These are phyloP conservation scores for Polyergus mexicanus DNA, from an alignment of 1,140 invertebrate genomes.

Conservation along the genomic window DNA sequence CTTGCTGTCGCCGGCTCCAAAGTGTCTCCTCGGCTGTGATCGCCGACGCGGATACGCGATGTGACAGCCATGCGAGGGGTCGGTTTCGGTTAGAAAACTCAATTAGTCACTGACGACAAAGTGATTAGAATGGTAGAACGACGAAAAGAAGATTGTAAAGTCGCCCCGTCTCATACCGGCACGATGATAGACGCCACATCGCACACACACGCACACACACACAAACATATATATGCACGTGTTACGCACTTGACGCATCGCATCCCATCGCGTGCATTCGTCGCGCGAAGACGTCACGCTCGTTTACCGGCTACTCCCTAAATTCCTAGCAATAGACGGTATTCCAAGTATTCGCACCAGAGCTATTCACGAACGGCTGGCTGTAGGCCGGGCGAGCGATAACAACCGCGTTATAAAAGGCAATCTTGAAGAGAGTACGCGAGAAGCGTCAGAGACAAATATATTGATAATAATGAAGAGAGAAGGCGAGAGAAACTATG, in stretches of 20 bases:
- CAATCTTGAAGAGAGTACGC: neutral
- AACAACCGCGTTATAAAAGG: neutral
- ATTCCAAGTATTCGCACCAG: neutral
- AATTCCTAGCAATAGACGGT: neutral
- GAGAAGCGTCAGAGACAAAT: constrained; percentile 16
- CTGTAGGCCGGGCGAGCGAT: constrained; percentile 31
- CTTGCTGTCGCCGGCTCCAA: neutral
- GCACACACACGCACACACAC: neutral
- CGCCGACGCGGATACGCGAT: neutral
- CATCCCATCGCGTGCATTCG: neutral
- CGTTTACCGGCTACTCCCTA: constrained; percentile 1
- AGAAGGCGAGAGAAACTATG: neutral
- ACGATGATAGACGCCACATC: neutral
- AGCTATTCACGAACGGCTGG: constrained; percentile 3
- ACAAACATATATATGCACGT: neutral
- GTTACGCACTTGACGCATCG: neutral
- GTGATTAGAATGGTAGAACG: neutral
- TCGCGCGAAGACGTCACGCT: constrained; percentile 8
- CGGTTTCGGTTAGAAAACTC: neutral
- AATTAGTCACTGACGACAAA: constrained; percentile 1
- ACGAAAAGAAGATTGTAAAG: neutral
- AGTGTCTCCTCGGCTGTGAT: neutral
- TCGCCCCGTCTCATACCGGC: neutral
- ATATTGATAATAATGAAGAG: neutral
- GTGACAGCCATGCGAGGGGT: constrained; percentile 33